Evolutionary conservation across 1,140 invertebrate genomes (phyloP).

Genomic region (Bicyclus anynana): DNA sequence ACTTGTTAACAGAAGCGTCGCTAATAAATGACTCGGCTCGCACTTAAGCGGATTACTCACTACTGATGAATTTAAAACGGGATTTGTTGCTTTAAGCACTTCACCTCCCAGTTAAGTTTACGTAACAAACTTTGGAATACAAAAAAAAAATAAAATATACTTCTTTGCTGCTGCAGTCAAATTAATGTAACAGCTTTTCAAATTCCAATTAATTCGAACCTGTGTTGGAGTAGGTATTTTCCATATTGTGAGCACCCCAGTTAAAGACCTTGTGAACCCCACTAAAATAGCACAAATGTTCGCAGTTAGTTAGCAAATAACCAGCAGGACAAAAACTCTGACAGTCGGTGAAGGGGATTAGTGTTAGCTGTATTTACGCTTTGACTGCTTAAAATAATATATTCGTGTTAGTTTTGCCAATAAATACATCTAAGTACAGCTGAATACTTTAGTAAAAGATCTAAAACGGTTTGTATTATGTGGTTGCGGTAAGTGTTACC

Average conservation of each 20-base stretch:
- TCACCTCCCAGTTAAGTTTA: slow-evolving; percentile 21
- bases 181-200: too few species aligned
- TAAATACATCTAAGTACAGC: neutral
- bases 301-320: too few species aligned
- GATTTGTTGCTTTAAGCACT: slow-evolving; percentile 41
- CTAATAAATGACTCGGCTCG: slow-evolving; percentile 37
- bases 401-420: neutral
- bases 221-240: too few species aligned
- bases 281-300: too few species aligned
- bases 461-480: too few species aligned
- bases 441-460: neutral
- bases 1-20: slow-evolving; percentile 22
- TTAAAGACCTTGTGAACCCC: too few species aligned
- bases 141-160: too few species aligned
- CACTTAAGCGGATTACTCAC: slow-evolving; percentile 45
- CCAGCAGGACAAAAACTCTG: too few species aligned
- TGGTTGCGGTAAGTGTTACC: neutral
- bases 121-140: neutral
- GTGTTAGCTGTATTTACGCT: neutral
- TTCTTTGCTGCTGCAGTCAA: too few species aligned
- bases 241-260: too few species aligned
- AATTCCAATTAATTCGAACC: too few species aligned
- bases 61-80: slow-evolving; percentile 29
- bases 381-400: neutral
- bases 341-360: neutral